Evolutionary conservation across 2,888 invertebrate species (phyloP), one percentile per base, ranked within the genome.

Genomic region (Andrena flavipes): DNA sequence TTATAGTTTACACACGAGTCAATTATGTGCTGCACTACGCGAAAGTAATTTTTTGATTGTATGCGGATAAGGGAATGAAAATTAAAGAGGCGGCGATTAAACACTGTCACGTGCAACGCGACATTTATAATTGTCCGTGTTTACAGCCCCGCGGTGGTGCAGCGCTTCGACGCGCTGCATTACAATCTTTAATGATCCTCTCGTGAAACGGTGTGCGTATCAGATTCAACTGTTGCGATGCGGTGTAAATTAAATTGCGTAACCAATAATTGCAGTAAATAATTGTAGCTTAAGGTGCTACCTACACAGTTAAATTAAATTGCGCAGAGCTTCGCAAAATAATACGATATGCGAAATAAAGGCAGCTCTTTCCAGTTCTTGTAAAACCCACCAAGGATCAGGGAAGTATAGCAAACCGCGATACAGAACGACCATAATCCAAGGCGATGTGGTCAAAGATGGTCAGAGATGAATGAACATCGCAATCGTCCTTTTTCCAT

Each of bases 1-100:
- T 69, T 67, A 70, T 29, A 77, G 60, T 69, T 74, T 74, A 70
- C 62, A 70, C 65, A 33, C 29, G n/a, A 70, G 29, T 74, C 48
- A 74, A 81, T 80, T 65, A 67, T 74, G 69, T 62, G 29, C 35
- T 20, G 67, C 35, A 26, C 48, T 16, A 10, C 48, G 42, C 29
- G 13, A 54, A 42, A 74, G 68, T 42, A 56, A 63, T 76, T 76
- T 63, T 56, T 54, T 68, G 67, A 80, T 80, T 68, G 77, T 63
- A 76, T 68, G 54, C 54, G 35, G 65, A 26, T 35, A 62, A 80
- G 51, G 30, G 51, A 62, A 80, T 81, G 26, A 29, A 54, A 54
- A 54, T 70, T 54, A 69, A 74, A 10, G 26, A 56, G 35, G n/a
- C 23, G 48, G 1, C 64, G 23, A 35, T n/a, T 35, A 56, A 26